Evolutionary conservation across 2,888 invertebrate genomes (phyloP), one percentile per base, ranked within the genome.

Genomic region (Tanaodytes sp.): DNA sequence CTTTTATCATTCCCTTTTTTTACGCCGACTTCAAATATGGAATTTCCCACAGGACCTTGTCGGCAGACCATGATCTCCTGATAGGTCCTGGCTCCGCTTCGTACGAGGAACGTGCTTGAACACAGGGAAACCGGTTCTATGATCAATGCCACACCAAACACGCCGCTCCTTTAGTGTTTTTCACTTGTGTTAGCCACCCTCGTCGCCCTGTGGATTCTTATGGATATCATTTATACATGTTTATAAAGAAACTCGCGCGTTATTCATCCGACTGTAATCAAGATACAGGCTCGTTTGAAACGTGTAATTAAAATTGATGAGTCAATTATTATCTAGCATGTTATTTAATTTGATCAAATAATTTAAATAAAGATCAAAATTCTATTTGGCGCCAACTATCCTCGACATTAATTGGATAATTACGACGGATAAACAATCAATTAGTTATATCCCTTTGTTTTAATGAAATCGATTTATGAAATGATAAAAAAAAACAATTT

Each of bases 41-140:
- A 51, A 63, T 58, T 51, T 65, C 62, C 57, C 59, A 45, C 45
- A 65, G 45, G 42, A 55, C 11, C 58, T 63, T 71, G 61, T 48
- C 43, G 46, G 11, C 49, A 58, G 58, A 40, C 61, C 72, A 71
- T 81, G 76, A 31, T 79, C 76, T 73, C 81, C 81, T 80, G 79
- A 59, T 82, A 79, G 76, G 76, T 80, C 78, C 79, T 80, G 80
- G 79, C 79, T 78, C 75, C 75, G 70, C 77, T 76, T 77, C 81
- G 75, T 75, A 69, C 76, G 77, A 76, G 77, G 70, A 79, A 77
- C 77, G 73, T 70, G 65, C 65, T 73, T 51, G 58, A 57, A 72
- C 58, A 71, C 63, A 62, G 37, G 46, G 61, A 61, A 70, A 65
- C 65, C 70, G 65, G 70, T 70, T 70, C 61, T 65, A 65, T 70